Evolutionary conservation across 2,797 vertebrate species (phyloP).

Genomic region (Dryobates pubescens): DNA sequence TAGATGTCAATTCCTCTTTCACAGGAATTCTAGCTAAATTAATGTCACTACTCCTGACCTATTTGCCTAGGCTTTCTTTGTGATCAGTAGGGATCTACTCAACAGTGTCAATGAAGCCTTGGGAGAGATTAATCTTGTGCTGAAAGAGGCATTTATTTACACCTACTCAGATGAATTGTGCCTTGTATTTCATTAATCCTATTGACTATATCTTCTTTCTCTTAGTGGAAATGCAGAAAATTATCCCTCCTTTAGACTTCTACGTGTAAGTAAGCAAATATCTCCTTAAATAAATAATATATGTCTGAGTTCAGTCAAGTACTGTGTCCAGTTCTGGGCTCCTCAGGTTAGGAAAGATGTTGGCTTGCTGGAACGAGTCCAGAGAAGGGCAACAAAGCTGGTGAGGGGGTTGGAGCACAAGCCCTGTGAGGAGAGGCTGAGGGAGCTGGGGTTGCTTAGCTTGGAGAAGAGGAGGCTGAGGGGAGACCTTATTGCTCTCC

Average conservation of each 20-base stretch:
- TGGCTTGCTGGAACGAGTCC: too few species aligned
- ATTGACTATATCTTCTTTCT: background rate
- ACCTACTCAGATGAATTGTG: background rate
- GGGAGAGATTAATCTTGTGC: background rate
- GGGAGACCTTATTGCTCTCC: too few species aligned
- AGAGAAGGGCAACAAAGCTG: too few species aligned
- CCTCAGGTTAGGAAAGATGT: too few species aligned
- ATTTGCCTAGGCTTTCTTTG: background rate
- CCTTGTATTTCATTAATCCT: background rate
- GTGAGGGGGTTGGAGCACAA: too few species aligned
- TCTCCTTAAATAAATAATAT: background rate
- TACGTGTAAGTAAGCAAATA: background rate
- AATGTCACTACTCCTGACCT: background rate
- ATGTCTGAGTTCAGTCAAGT: background rate
- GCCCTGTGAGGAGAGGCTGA: too few species aligned
- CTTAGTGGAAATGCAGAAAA: background rate
- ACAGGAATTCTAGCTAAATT: background rate
- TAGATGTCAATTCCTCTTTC: background rate
- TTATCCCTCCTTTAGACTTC: background rate
- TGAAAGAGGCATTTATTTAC: slow-evolving; percentile 14
- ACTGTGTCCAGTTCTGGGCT: background rate
- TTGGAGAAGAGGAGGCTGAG: too few species aligned
- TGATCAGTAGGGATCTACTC: background rate
- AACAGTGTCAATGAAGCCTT: background rate
- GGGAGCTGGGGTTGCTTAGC: too few species aligned